phyloP scores from a whole-genome alignment of 1,140 invertebrate species.

The Pararge aegeria region DNA sequence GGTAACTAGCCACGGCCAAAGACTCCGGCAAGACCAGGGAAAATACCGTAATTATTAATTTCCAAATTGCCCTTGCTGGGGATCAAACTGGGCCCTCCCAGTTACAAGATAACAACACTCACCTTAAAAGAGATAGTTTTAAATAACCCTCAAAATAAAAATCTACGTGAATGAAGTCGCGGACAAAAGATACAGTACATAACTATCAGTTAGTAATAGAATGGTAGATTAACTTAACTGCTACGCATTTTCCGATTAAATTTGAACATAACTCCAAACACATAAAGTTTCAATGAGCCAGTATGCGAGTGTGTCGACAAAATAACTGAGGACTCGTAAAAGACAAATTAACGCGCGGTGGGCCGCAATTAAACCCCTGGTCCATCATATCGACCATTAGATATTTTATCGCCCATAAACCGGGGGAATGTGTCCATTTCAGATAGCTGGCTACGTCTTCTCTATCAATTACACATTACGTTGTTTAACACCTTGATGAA shows the following conservation, averaged over 20 bases:
- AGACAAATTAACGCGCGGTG: not conserved
- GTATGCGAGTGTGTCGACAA: not conserved
- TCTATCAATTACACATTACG: not conserved
- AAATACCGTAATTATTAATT: too few species aligned
- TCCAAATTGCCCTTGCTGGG: too few species aligned
- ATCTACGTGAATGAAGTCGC: too few species aligned
- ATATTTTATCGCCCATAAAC: not conserved
- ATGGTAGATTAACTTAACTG: not conserved
- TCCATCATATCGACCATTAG: not conserved
- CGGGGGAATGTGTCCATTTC: not conserved
- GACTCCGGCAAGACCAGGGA: too few species aligned
- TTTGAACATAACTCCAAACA: not conserved
- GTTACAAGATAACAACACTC: too few species aligned
- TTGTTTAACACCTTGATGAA: not conserved
- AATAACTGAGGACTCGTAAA: not conserved
- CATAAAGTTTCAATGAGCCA: not conserved
- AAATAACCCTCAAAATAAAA: too few species aligned
- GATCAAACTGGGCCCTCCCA: too few species aligned
- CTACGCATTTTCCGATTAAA: not conserved
- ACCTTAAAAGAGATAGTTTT: too few species aligned
- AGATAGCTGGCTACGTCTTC: not conserved
- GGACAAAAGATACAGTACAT: too few species aligned
- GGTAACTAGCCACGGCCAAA: too few species aligned
- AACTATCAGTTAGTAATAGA: not conserved
- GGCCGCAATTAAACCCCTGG: not conserved